Evolutionary conservation across 2,797 vertebrate genomes (phyloP).

Genomic region (Gobionotothen gibberifrons): DNA sequence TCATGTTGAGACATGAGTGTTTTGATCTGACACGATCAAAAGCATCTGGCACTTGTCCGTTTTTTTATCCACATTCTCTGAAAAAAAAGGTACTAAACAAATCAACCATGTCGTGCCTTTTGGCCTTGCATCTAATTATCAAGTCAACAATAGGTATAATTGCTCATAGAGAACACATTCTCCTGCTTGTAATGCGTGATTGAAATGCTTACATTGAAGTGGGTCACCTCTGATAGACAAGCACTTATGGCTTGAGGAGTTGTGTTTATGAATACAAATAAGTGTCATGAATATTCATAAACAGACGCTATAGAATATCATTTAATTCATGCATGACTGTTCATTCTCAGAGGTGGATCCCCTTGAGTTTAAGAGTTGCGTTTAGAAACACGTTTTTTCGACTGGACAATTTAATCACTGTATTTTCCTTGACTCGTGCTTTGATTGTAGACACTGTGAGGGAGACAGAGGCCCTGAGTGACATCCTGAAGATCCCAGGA

Average conservation of each 20-base stretch:
- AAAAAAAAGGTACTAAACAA: not conserved
- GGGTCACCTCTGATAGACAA: constrained; percentile 39
- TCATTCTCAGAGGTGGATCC: constrained; percentile 9
- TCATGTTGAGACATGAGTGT: not conserved
- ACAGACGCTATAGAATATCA: constrained; percentile 3
- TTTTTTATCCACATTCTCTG: not conserved
- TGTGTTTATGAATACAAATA: constrained; percentile 46
- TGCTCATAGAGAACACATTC: not conserved
- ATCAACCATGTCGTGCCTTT: not conserved
- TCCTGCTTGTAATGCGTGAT: not conserved
- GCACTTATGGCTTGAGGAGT: constrained; percentile 27
- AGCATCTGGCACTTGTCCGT: not conserved
- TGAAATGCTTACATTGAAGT: constrained; percentile 4
- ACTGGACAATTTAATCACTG: constrained; percentile 4
- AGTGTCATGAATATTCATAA: constrained; percentile 42
- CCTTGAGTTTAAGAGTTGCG: not conserved
- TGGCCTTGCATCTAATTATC: not conserved
- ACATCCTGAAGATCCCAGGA: constrained; percentile 83
- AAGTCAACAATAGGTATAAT: not conserved
- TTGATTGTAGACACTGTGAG: constrained; percentile 82
- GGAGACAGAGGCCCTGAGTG: constrained; percentile 86
- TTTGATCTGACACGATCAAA: constrained; percentile 8
- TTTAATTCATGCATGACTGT: constrained; percentile 25
- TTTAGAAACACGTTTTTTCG: constrained; percentile 8
- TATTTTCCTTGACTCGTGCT: constrained; percentile 2